These are phyloP conservation scores for Crocuta crocuta DNA, from an alignment of 2,113 vertebrate species.

Conservation along the genomic window DNA sequence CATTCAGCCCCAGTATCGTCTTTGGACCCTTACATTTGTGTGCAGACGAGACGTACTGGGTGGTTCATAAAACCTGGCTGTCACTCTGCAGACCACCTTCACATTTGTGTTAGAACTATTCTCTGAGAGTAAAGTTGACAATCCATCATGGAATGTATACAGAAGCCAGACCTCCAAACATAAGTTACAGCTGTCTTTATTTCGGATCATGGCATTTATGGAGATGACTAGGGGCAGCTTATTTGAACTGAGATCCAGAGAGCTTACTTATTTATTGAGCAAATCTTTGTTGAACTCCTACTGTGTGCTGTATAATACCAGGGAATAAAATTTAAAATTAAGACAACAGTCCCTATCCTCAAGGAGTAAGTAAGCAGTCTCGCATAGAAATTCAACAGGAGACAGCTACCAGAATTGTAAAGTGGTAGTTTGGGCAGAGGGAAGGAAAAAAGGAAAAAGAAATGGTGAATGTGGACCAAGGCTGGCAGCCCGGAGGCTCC, in stretches of 20 bases:
- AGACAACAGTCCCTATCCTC: background rate
- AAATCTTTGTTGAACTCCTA: background rate
- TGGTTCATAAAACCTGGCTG: background rate
- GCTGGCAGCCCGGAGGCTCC: too few species aligned
- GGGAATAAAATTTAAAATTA: background rate
- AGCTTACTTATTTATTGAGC: background rate
- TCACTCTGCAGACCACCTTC: background rate
- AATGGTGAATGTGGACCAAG: background rate
- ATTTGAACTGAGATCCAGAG: background rate
- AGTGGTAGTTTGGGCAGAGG: background rate
- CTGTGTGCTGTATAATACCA: background rate
- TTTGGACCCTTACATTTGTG: background rate
- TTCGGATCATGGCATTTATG: background rate
- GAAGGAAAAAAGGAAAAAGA: background rate
- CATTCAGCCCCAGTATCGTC: background rate
- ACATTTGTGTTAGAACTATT: background rate
- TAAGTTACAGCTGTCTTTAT: background rate
- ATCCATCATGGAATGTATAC: background rate
- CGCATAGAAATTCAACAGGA: background rate
- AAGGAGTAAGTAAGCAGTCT: background rate
- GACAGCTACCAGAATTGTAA: background rate
- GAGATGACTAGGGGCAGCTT: background rate
- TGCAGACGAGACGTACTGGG: background rate
- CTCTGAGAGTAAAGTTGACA: background rate
- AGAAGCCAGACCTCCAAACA: background rate